Conservation (phyloP, 1,140 invertebrate species). For the Holcopasites calliopsidis region DNA sequence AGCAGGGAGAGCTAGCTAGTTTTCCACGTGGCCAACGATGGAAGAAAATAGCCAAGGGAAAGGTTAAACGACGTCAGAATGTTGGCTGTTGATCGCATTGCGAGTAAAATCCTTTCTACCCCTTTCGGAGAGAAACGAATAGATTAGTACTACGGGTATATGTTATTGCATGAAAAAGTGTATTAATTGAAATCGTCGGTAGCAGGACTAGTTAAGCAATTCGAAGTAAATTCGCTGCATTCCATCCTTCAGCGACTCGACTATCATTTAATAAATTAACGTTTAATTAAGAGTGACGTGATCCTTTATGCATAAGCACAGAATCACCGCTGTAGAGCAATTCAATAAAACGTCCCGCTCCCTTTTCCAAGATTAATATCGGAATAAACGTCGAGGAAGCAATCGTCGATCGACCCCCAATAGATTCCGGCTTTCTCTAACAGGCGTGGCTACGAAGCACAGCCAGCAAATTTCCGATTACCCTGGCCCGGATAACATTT, state of each 20-base stretch:
- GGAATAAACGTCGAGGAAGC: background rate
- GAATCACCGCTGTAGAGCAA: background rate
- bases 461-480: constrained; percentile 74
- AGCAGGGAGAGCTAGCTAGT: background rate
- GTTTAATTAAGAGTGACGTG: background rate
- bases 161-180: background rate
- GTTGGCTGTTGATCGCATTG: no score
- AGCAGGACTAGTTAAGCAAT: background rate
- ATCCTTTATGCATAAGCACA: background rate
- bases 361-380: constrained; percentile 20
- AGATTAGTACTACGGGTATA: no score
- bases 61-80: background rate
- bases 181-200: background rate
- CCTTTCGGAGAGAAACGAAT: no score
- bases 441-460: constrained; percentile 26
- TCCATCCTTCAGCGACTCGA: background rate
- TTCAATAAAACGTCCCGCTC: background rate
- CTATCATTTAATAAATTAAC: background rate
- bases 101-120: no score
- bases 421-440: constrained; percentile 16
- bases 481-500: constrained; percentile 73
- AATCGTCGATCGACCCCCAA: constrained; percentile 12
- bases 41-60: background rate
- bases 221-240: background rate
- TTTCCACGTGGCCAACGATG: background rate